phyloP scores from a whole-genome alignment of 2,113 vertebrate species.

The Cervus canadensis region DNA sequence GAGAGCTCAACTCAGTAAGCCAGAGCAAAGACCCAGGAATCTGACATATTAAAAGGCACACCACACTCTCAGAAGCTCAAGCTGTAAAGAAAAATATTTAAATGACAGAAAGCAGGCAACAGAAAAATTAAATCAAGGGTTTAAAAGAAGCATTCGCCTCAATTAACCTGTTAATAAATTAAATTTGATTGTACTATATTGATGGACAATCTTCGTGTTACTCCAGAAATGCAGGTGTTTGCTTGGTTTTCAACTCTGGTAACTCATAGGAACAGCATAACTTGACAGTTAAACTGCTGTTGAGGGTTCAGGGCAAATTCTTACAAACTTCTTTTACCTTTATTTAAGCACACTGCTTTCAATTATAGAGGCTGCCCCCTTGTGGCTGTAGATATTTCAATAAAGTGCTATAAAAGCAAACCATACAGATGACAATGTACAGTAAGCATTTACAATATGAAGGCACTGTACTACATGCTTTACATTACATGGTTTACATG shows the following conservation, averaged over 20 bases:
- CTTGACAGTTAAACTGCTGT: not conserved
- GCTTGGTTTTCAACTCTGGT: not conserved
- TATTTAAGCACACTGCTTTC: not conserved
- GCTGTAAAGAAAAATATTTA: not conserved
- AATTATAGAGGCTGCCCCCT: not conserved
- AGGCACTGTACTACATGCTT: not conserved
- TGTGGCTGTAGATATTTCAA: not conserved
- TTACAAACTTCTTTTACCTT: not conserved
- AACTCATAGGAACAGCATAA: not conserved
- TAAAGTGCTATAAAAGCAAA: not conserved
- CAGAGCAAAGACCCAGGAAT: not conserved
- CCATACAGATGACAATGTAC: not conserved
- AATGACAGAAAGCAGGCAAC: not conserved
- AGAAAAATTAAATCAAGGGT: not conserved
- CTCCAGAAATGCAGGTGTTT: not conserved
- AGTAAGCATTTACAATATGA: not conserved
- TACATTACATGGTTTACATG: not conserved
- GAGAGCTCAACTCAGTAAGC: not conserved
- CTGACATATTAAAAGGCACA: not conserved
- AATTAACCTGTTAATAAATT: constrained; percentile 4
- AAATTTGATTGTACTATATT: not conserved
- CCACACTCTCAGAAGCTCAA: not conserved
- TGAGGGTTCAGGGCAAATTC: not conserved
- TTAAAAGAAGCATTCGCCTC: constrained; percentile 1
- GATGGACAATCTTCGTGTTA: not conserved